phyloP scores from a whole-genome alignment of 2,888 invertebrate genomes.

The Philonicus albiceps region DNA sequence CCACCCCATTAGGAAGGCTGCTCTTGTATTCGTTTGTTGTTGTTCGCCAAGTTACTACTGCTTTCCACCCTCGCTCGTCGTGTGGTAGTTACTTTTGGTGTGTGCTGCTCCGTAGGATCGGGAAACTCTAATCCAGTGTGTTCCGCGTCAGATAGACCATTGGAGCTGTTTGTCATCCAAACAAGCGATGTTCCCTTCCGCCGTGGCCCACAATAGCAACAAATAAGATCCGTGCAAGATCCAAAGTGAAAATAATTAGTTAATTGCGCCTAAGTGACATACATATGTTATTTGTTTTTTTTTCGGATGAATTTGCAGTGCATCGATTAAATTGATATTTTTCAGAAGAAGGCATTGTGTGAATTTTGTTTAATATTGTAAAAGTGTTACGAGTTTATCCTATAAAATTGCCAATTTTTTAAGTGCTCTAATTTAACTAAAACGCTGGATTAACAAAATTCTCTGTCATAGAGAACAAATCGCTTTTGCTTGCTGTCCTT shows the following conservation, averaged over 20 bases:
- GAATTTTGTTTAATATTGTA: not conserved
- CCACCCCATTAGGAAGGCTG: constrained; percentile 35
- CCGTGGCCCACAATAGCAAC: not conserved
- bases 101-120: not conserved
- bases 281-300: too few relatives aligned
- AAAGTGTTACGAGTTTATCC: not conserved
- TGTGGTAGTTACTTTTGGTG: not conserved
- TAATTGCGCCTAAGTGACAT: constrained; percentile 7
- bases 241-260: not conserved
- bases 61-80: not conserved
- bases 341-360: not conserved
- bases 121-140: constrained; percentile 16
- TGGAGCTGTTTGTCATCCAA: not conserved
- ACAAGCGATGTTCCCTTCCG: not conserved
- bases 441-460: not conserved
- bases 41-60: not conserved
- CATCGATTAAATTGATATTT: not conserved
- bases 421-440: not conserved
- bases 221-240: not conserved
- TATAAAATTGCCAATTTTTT: constrained; percentile 17
- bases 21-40: constrained; percentile 23
- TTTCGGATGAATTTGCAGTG: not conserved
- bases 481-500: not conserved
- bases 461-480: not conserved
- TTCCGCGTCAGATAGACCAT: constrained; percentile 19